Conservation (phyloP, 2,113 vertebrate genomes). For the Prolemur simus region DNA sequence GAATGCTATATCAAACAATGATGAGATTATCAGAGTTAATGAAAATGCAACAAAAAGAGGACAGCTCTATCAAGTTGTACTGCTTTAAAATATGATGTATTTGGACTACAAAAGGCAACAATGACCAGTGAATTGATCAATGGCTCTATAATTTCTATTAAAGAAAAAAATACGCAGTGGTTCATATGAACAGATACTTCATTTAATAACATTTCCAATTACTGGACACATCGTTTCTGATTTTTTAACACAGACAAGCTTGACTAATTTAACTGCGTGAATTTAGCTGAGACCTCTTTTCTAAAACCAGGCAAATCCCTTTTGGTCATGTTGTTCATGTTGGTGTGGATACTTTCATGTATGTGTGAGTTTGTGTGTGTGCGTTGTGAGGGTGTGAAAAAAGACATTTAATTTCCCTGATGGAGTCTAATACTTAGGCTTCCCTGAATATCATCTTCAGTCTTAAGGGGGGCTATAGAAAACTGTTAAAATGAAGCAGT, state of each 20-base stretch:
- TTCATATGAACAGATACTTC: constrained; percentile 4
- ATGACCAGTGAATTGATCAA: neutral
- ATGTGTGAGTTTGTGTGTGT: neutral
- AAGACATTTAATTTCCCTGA: neutral
- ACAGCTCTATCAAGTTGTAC: neutral
- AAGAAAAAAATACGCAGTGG: neutral
- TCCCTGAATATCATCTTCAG: neutral
- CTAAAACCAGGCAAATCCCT: neutral
- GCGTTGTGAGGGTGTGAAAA: neutral
- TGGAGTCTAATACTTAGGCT: neutral
- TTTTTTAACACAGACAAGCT: constrained; percentile 32
- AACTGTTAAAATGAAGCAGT: neutral
- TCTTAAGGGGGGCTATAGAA: neutral
- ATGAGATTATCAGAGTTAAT: constrained; percentile 58
- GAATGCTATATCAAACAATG: constrained; percentile 40
- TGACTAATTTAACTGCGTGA: constrained; percentile 34
- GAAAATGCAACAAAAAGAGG: constrained; percentile 52
- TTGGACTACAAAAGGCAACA: constrained; percentile 29
- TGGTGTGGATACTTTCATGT: neutral
- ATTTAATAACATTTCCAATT: constrained; percentile 39
- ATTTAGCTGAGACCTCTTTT: constrained; percentile 15
- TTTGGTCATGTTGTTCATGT: neutral
- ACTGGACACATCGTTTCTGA: neutral
- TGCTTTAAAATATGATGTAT: constrained; percentile 39
- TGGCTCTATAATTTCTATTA: constrained; percentile 6